Base-by-base conservation (phyloP, 1,140 invertebrate genomes). In the Pseudomyrmex pallidus region DNA sequence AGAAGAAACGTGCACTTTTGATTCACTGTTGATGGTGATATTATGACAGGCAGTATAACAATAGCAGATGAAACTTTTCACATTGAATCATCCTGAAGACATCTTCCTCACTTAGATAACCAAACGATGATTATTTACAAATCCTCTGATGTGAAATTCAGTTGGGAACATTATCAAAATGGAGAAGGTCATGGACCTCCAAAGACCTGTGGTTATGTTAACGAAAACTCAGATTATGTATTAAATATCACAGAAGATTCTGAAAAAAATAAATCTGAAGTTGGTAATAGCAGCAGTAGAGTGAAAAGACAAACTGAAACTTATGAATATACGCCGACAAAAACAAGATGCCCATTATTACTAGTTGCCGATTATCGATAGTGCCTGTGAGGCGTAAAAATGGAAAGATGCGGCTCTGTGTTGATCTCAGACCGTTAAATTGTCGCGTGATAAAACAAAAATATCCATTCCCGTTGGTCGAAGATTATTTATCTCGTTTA, bases 281-380 rank as follows among this genome's bases (percentile, higher is more conserved):
- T 74, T 15, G 74, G 87, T 84, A 22, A 61, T 15, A 67, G 52
- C 82, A 89, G 15, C 35, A 90, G 76, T 35, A 89, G 93, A 90
- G 84, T 84, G 77, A 90, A 94, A 96, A 94, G 97, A 52, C 97
- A 98, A 90, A 96, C 97, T 25, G 97, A 98, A 93, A 96, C 96
- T 83, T 97, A 97, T 93, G 97, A 98, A 90, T 98, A 98, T 90
- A 97, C 97, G 22, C 97, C 97, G 12, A 97, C 97, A 0, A 98
- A 98, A 94, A 99, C 98, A 3, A 95, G 98, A 44, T 99, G 98
- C 92, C 98, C 98, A 0, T 90, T 99, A 46, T 94, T 99, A 1
- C 94, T 99, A n/a, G 98, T 99, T 0, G 98, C 98, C 9, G 98
- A 99, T 94, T 99, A 98, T 93, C 96, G 98, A 89, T n/a, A n/a